Evolutionary conservation across 2,797 vertebrate species (phyloP).

Genomic region (Spizella passerina): DNA sequence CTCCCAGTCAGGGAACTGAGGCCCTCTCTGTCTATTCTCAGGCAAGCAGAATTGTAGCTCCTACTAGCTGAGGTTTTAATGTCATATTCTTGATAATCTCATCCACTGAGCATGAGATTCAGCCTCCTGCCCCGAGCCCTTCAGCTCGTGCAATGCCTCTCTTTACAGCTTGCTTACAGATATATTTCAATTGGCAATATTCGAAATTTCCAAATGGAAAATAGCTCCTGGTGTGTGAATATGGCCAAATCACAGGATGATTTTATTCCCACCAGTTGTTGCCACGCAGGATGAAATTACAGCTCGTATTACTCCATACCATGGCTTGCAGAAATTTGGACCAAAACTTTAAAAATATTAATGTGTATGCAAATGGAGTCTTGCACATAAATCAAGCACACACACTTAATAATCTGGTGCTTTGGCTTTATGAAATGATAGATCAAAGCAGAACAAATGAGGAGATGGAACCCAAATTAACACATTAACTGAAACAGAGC

Average conservation of each 20-base stretch:
- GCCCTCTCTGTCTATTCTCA: not conserved
- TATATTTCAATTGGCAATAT: constrained; percentile 25
- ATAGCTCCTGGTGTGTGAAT: constrained; percentile 51
- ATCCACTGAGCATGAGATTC: not conserved
- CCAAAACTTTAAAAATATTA: constrained; percentile 51
- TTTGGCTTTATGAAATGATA: constrained; percentile 52
- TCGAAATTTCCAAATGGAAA: constrained; percentile 58
- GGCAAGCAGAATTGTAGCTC: not conserved
- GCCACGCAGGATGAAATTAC: constrained; percentile 16
- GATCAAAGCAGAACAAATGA: constrained; percentile 65
- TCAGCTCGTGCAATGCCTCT: not conserved
- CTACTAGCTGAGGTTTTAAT: not conserved
- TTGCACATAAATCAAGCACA: constrained; percentile 34
- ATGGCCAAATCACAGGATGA: constrained; percentile 17
- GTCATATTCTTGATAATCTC: not conserved
- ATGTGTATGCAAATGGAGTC: constrained; percentile 45
- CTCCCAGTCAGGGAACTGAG: not conserved
- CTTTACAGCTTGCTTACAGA: not conserved
- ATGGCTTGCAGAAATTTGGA: constrained; percentile 57
- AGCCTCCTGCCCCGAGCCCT: not conserved
- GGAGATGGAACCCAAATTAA: constrained; percentile 66
- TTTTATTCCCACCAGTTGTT: constrained; percentile 45
- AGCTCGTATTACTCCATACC: constrained; percentile 1
- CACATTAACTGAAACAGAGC: constrained; percentile 58
- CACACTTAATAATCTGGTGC: constrained; percentile 28